Percentiles rank a stretch among this genome's conserved stretches.
These are phyloP conservation scores for Psittacus erithacus DNA, from an alignment of 2,113 vertebrate genomes.

Conservation along the genomic window DNA sequence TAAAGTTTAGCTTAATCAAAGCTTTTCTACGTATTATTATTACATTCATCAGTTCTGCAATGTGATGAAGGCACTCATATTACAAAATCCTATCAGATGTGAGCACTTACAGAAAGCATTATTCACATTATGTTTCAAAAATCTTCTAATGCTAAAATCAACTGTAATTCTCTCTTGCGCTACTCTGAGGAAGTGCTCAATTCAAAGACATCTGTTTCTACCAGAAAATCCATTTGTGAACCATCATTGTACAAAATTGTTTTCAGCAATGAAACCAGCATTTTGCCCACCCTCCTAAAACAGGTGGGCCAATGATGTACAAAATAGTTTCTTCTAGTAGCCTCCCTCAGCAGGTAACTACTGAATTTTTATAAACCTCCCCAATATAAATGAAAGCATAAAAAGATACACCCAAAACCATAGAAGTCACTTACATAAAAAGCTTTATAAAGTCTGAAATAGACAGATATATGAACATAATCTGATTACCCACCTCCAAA, in stretches of 20 bases:
- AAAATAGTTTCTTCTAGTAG: neutral
- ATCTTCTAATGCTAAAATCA: neutral
- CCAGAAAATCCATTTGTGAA: neutral
- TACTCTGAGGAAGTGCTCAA: neutral
- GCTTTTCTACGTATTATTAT: accelerated
- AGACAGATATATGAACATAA: neutral
- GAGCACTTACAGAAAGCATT: neutral
- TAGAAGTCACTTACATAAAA: neutral
- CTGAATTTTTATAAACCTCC: neutral
- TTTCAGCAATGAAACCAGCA: neutral
- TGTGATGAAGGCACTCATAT: neutral
- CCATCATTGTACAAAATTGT: neutral
- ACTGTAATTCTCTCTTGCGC: neutral
- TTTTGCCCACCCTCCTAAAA: neutral
- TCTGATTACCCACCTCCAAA: neutral
- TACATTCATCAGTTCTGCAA: neutral
- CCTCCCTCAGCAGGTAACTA: neutral
- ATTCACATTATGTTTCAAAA: neutral
- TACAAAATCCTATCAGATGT: neutral
- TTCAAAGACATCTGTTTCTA: neutral
- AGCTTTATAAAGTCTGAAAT: neutral
- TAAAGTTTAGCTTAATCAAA: constrained; percentile 11
- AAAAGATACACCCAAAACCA: neutral
- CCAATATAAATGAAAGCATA: neutral
- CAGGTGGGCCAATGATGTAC: neutral